Conservation (phyloP, 1,140 invertebrate species). For the Aricia agestis region DNA sequence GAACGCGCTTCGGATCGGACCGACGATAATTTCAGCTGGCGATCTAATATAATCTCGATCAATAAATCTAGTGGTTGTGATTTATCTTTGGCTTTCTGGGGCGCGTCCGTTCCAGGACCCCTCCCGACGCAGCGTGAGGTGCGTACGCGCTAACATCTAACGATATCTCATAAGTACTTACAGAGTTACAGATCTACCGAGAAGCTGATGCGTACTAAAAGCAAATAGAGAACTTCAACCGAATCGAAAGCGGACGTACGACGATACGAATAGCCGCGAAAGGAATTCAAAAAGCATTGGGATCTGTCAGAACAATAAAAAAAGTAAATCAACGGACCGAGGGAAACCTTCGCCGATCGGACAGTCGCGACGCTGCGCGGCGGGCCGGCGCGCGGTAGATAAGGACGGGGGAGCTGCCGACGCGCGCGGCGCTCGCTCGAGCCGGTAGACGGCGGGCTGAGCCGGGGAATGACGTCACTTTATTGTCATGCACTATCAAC, state of each 20-base stretch:
- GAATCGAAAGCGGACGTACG: conserved; percentile 39
- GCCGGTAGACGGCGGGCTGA: not conserved
- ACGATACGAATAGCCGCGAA: conserved; percentile 12
- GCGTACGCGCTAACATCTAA: conserved; percentile 40
- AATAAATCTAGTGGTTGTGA: conserved; percentile 68
- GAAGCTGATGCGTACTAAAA: conserved; percentile 69
- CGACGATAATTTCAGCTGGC: conserved; percentile 51
- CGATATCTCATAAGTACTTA: conserved; percentile 73
- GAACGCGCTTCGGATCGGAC: conserved; percentile 58
- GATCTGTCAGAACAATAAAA: conserved; percentile 25
- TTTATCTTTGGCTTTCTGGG: conserved; percentile 70
- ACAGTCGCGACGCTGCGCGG: conserved; percentile 5
- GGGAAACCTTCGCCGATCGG: not conserved
- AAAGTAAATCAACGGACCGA: not conserved
- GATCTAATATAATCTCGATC: conserved; percentile 51
- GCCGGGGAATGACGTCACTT: not conserved
- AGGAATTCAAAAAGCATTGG: conserved; percentile 31
- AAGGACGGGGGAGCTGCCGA: not conserved
- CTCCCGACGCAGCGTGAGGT: conserved; percentile 47
- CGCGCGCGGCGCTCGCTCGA: not conserved
- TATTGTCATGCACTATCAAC: not conserved
- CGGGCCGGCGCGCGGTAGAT: not conserved
- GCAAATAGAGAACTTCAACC: conserved; percentile 67
- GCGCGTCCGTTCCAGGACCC: conserved; percentile 69
- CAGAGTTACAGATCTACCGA: conserved; percentile 73